These are phyloP conservation scores for Morpho deidamia DNA, from an alignment of 2,888 invertebrate genomes.

Conservation along the genomic window DNA sequence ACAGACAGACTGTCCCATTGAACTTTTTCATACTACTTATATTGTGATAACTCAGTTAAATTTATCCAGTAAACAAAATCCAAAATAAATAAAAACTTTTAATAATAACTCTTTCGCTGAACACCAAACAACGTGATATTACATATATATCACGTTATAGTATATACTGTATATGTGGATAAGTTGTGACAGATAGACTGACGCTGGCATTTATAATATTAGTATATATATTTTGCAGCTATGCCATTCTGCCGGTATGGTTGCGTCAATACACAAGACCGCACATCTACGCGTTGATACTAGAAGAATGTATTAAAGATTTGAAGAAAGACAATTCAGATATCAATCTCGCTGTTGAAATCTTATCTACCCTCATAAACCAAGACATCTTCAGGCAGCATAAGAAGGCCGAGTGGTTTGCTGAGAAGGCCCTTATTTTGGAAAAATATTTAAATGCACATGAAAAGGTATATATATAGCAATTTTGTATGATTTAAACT, in stretches of 20 bases:
- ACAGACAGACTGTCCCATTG: too few species aligned
- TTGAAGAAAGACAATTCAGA: constrained; percentile 47
- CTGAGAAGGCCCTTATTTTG: constrained; percentile 80
- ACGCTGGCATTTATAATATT: too few species aligned
- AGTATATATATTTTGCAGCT: constrained; percentile 35
- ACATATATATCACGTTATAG: too few species aligned
- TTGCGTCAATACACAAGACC: constrained; percentile 79
- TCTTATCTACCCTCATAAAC: constrained; percentile 67
- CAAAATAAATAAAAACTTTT: too few species aligned
- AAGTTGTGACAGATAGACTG: neutral
- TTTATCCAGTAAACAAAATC: too few species aligned
- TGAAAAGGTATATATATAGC: constrained; percentile 43
- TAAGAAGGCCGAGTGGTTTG: constrained; percentile 74
- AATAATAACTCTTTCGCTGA: too few species aligned
- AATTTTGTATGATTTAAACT: too few species aligned
- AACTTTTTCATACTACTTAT: too few species aligned
- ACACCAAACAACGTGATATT: too few species aligned
- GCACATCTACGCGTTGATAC: constrained; percentile 53
- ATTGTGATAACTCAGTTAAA: too few species aligned
- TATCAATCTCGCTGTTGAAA: constrained; percentile 58
- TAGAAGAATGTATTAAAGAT: constrained; percentile 54
- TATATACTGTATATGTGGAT: too few species aligned
- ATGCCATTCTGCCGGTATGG: constrained; percentile 62
- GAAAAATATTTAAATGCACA: constrained; percentile 50
- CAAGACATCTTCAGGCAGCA: constrained; percentile 68